Percentiles rank a stretch among this genome's conserved stretches.
Evolutionary conservation across 35 echinoderm and acorn worm species (phyloP).

Genomic region (Ophioderma brevispina): DNA sequence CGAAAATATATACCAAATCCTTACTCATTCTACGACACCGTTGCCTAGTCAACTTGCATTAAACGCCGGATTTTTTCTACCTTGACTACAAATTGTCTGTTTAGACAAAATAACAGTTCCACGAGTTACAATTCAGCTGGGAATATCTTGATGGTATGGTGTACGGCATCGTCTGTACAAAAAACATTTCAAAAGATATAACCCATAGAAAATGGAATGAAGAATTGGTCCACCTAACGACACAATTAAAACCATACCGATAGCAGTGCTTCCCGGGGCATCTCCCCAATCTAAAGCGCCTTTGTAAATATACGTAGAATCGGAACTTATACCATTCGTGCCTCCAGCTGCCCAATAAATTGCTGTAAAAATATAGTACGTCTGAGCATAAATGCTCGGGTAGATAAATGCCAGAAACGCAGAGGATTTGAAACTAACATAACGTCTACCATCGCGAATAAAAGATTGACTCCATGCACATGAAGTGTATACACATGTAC

Average conservation of each 20-base stretch:
- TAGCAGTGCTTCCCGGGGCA: background rate
- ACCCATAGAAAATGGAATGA: slow-evolving; percentile 57
- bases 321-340: slow-evolving; percentile 1
- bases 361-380: slow-evolving; percentile 76
- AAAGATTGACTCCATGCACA: slow-evolving; percentile 61
- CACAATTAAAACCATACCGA: slow-evolving; percentile 28
- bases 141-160: too few relatives aligned
- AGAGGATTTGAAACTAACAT: slow-evolving; percentile 61
- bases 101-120: too few relatives aligned
- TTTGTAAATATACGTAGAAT: slow-evolving; percentile 55
- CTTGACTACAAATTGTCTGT: too few relatives aligned
- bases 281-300: slow-evolving; percentile 67
- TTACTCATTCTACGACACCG: too few relatives aligned
- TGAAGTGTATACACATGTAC: slow-evolving; percentile 54
- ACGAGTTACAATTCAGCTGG: too few relatives aligned
- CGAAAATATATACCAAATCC: too few relatives aligned
- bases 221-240: slow-evolving; percentile 58
- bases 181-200: slow-evolving; percentile 50
- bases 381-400: slow-evolving; percentile 8
- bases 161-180: too few relatives aligned
- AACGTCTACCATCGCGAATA: slow-evolving; percentile 52
- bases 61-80: too few relatives aligned
- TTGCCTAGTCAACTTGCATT: too few relatives aligned
- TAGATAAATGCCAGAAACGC: slow-evolving; percentile 69
- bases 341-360: slow-evolving; percentile 78